These are phyloP conservation scores for Pandemis cinnamomeana DNA, from an alignment of 2,888 invertebrate species.

Conservation along the genomic window DNA sequence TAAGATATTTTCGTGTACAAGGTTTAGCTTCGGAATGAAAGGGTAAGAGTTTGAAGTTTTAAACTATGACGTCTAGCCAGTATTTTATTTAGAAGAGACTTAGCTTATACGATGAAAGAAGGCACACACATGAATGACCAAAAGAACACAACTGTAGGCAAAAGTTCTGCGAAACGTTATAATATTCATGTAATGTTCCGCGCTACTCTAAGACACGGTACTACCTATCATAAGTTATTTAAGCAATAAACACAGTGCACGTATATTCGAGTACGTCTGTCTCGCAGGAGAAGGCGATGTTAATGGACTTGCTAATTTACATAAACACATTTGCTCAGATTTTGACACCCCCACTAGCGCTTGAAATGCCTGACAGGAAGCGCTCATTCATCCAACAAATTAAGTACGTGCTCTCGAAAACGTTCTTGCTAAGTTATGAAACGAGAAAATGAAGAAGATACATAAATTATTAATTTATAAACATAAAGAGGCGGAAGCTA, in stretches of 20 bases:
- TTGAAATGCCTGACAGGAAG: constrained; percentile 74
- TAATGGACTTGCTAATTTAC: constrained; percentile 80
- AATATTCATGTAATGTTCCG: constrained; percentile 40
- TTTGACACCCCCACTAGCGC: constrained; percentile 77
- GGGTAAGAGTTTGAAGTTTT: not conserved
- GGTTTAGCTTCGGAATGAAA: not conserved
- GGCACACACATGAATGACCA: constrained; percentile 5
- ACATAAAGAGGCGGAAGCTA: not conserved
- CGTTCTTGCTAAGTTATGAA: constrained; percentile 14
- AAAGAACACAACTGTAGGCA: constrained; percentile 24
- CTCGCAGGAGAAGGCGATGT: constrained; percentile 63
- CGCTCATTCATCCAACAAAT: constrained; percentile 35
- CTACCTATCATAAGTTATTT: constrained; percentile 59
- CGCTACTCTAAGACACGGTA: constrained; percentile 43
- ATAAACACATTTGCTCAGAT: constrained; percentile 81
- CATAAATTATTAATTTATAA: not conserved
- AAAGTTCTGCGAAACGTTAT: constrained; percentile 31
- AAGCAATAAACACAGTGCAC: constrained; percentile 61
- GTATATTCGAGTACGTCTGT: constrained; percentile 49
- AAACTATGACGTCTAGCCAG: not conserved
- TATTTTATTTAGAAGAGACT: not conserved
- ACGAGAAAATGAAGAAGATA: constrained; percentile 2
- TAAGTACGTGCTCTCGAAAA: constrained; percentile 30
- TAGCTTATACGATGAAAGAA: constrained; percentile 3
- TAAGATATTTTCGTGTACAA: not conserved